Base-by-base conservation (phyloP, 2,888 invertebrate species). In the Hipparchia semele region DNA sequence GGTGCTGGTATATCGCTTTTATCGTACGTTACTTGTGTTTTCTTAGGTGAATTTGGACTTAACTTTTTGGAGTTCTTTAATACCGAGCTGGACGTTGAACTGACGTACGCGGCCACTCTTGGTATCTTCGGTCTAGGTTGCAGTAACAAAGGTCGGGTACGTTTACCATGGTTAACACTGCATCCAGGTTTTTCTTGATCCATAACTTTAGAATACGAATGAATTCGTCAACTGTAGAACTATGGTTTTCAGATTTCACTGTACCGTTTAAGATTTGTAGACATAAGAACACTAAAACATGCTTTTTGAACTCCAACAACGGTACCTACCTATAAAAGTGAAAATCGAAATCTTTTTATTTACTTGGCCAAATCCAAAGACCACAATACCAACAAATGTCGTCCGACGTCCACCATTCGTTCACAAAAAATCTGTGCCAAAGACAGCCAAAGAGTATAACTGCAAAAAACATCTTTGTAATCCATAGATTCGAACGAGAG, bases 81-180 rank as follows among this genome's bases (percentile, higher is more conserved):
- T 56, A 85, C 81, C 51, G 87, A 84, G 80, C 87, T 89, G 7
- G 89, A 86, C 61, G 87, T 84, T 23, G 89, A 83, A 71, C 84
- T 86, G 23, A 87, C 84, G 75, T 91, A 89, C n/a, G 86, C 84
- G 72, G 91, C 85, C 71, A 89, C 74, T 80, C 89, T 87, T 53
- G 91, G 85, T 70, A 92, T 87, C 84, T 92, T 94, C 70, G 91
- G 85, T 83, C 86, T 90, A 9, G 91, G 88, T 81, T 90, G 91
- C 65, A 91, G 79, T 79, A 92, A 84, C 85, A 91, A 87, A 87
- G 92, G 92, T 87, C 90, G 89, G 82, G 90, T 87, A 85, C 93
- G 89, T 84, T 93, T 94, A 83, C 92, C 92, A 79, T 87, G 87
- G 80, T 87, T 90, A 72, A 88, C 80, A 84, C 87, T 90, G 80